Evolutionary conservation across 92 coral and sea anemone species (phyloP).

Genomic region (Epizoanthus stellaris): DNA sequence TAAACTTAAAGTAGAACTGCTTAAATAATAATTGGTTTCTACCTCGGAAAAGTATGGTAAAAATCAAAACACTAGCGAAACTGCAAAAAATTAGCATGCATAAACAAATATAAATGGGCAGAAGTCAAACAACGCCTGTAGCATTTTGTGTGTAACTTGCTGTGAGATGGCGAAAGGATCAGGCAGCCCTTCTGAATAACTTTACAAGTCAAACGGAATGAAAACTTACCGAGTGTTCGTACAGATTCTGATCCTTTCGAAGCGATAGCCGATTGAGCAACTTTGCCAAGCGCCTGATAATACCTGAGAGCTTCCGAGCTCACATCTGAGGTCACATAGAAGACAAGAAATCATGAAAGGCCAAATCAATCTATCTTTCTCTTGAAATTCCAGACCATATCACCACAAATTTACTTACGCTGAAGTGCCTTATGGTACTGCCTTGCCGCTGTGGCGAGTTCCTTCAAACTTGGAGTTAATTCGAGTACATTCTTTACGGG

Average conservation of each 20-base stretch:
- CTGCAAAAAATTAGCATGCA: neutral
- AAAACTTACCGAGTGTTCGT: conserved; percentile 66
- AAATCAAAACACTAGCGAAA: neutral
- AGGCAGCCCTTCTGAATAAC: neutral
- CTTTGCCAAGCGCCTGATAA: conserved; percentile 79
- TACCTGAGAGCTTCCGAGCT: conserved; percentile 67
- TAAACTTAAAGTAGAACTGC: neutral
- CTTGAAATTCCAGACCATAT: neutral
- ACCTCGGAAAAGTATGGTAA: neutral
- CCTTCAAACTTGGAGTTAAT: conserved; percentile 82
- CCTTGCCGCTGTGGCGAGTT: conserved; percentile 79
- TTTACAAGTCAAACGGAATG: neutral
- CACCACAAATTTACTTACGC: conserved; percentile 64
- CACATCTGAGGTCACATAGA: conserved; percentile 68
- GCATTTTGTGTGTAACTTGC: neutral
- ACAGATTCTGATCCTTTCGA: conserved; percentile 92
- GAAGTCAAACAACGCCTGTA: neutral
- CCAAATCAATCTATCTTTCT: conserved; percentile 13
- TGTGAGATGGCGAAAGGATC: neutral
- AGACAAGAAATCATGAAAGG: conserved; percentile 15
- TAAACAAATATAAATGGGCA: conserved; percentile 12
- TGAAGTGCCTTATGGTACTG: conserved; percentile 91
- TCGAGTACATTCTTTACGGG: conserved; percentile 82
- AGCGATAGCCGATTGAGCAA: conserved; percentile 77
- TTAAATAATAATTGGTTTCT: neutral